phyloP scores from a whole-genome alignment of 2,113 vertebrate genomes.

The Bubalus kerabau region DNA sequence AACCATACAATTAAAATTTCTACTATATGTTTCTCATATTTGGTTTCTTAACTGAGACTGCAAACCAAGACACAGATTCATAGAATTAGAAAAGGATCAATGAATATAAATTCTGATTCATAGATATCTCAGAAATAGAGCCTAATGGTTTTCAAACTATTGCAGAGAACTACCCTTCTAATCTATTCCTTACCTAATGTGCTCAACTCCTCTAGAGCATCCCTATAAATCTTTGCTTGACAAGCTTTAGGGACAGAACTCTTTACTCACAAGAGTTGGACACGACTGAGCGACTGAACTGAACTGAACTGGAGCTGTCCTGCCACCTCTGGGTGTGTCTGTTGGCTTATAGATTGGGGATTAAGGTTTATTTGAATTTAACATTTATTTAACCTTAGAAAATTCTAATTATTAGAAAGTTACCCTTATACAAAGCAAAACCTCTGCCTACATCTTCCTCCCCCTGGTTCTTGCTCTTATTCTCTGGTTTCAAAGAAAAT shows the following conservation, averaged over 20 bases:
- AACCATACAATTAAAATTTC: background rate
- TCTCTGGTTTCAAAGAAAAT: background rate
- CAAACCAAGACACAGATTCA: background rate
- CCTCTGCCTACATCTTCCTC: background rate
- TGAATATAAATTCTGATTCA: background rate
- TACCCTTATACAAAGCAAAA: background rate
- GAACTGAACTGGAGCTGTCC: no score
- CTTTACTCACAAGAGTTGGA: no score
- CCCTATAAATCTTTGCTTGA: background rate
- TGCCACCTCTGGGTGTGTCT: no score
- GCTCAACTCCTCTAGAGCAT: background rate
- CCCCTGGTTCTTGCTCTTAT: background rate
- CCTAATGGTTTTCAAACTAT: background rate
- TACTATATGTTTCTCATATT: background rate
- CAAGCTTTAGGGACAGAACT: background rate
- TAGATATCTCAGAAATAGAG: background rate
- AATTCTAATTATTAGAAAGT: background rate
- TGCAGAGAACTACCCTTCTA: background rate
- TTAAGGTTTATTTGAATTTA: no score
- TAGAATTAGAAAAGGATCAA: conserved; percentile 16
- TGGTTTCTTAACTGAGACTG: background rate
- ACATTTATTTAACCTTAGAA: background rate
- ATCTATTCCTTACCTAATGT: background rate
- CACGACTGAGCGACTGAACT: no score
- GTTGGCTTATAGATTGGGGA: no score